These are phyloP conservation scores for Mythimna loreyi DNA, from an alignment of 2,888 invertebrate genomes.

Conservation along the genomic window DNA sequence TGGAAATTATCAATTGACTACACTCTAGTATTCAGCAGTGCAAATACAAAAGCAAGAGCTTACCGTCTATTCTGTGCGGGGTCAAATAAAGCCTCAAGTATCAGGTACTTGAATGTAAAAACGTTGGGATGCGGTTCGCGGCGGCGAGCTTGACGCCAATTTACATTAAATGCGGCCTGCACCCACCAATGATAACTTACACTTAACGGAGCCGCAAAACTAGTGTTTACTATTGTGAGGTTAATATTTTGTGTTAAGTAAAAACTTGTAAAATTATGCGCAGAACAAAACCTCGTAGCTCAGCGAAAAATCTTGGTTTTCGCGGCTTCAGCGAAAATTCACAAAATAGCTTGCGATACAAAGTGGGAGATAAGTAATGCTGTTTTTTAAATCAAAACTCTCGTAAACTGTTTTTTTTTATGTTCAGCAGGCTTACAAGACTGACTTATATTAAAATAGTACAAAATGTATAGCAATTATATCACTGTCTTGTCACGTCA, in stretches of 20 bases:
- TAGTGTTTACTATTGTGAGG: constrained; percentile 70
- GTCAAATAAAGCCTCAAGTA: constrained; percentile 86
- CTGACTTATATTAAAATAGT: no score
- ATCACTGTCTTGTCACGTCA: no score
- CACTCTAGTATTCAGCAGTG: constrained; percentile 80
- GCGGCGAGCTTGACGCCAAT: constrained; percentile 81
- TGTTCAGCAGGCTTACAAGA: background rate
- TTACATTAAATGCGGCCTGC: constrained; percentile 89
- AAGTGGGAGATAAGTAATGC: constrained; percentile 17
- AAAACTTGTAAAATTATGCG: constrained; percentile 66
- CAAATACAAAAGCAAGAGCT: constrained; percentile 83
- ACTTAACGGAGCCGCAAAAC: constrained; percentile 75
- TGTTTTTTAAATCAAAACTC: constrained; percentile 6
- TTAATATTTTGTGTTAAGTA: constrained; percentile 66
- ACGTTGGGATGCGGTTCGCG: constrained; percentile 80
- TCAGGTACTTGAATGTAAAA: constrained; percentile 88
- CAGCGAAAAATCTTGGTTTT: constrained; percentile 41
- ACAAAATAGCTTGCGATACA: constrained; percentile 25
- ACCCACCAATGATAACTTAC: constrained; percentile 84
- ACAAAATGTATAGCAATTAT: no score
- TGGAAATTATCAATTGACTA: constrained; percentile 81
- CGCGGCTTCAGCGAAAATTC: constrained; percentile 24
- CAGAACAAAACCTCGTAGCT: constrained; percentile 50
- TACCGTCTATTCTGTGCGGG: constrained; percentile 79
- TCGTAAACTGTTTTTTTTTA: background rate